These are phyloP conservation scores for Plumapathes pennacea DNA, from an alignment of 92 coral and sea anemone genomes.

Conservation along the genomic window DNA sequence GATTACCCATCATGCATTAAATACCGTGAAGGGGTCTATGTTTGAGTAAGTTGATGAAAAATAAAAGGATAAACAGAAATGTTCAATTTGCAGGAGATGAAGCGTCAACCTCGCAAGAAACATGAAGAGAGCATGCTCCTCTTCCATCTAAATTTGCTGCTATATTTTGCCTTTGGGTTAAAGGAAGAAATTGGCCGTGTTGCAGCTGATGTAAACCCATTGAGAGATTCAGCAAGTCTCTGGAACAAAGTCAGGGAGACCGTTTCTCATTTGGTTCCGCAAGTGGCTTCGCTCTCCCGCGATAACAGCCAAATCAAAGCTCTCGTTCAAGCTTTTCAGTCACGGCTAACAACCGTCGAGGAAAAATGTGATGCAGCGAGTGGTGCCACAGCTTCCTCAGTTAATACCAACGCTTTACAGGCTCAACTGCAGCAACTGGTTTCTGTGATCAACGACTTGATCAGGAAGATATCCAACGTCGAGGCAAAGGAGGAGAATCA, in stretches of 20 bases:
- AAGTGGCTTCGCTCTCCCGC: constrained; percentile 7
- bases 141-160: constrained; percentile 20
- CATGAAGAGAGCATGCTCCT: constrained; percentile 22
- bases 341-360: constrained; percentile 9
- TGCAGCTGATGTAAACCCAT: constrained; percentile 6
- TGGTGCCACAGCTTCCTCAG: background rate
- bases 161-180: background rate
- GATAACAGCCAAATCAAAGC: constrained; percentile 12
- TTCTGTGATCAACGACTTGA: constrained; percentile 10
- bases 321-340: background rate
- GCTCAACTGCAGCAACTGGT: constrained; percentile 9
- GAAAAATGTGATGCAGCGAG: constrained; percentile 6
- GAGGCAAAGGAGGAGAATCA: constrained; percentile 58
- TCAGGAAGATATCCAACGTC: constrained; percentile 27
- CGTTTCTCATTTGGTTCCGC: constrained; percentile 31
- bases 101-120: constrained; percentile 8
- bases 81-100: constrained; percentile 29
- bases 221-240: constrained; percentile 10
- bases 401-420: constrained; percentile 1
- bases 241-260: constrained; percentile 19
- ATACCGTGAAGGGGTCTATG: no score
- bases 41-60: no score
- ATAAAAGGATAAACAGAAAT: no score
- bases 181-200: constrained; percentile 11
- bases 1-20: no score